Evolutionary conservation across 2,888 invertebrate species (phyloP).

Genomic region (Sphaeridia pumilis): DNA sequence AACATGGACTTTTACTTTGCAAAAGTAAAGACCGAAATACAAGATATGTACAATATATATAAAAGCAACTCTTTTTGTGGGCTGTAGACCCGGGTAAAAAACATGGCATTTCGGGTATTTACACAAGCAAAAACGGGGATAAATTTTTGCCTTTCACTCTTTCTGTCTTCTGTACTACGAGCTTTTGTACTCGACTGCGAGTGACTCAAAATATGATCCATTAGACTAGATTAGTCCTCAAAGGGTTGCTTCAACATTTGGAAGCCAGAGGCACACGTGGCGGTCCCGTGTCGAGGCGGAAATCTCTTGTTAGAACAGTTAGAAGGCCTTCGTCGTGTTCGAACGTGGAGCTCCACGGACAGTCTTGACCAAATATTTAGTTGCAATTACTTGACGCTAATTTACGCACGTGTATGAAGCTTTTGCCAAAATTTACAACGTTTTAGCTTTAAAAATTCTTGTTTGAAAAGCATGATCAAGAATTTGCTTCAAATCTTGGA

Average conservation of each 20-base stretch:
- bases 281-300: slow-evolving; percentile 4
- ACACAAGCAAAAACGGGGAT: not conserved
- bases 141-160: too few species aligned
- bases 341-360: slow-evolving; percentile 4
- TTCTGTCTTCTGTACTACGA: too few species aligned
- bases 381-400: slow-evolving; percentile 24
- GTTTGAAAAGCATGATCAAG: too few species aligned
- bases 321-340: not conserved
- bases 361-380: slow-evolving; percentile 28
- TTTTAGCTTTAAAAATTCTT: too few species aligned
- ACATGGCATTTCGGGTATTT: too few species aligned
- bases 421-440: too few species aligned
- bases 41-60: too few species aligned
- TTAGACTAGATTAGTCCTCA: slow-evolving; percentile 1
- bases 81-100: not conserved
- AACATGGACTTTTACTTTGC: not conserved
- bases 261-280: not conserved
- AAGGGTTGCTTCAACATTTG: not conserved
- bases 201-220: too few species aligned
- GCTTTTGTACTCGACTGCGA: too few species aligned
- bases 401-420: too few species aligned
- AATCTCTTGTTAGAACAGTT: slow-evolving; percentile 1
- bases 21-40: slow-evolving; percentile 5
- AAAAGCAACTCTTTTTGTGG: too few species aligned
- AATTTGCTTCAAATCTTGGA: too few species aligned